Percentiles rank a stretch among this genome's conserved stretches.
Evolutionary conservation across 30 jellyfish, hydroid and myxozoan species (phyloP).

Genomic region (Aurelia aurita): DNA sequence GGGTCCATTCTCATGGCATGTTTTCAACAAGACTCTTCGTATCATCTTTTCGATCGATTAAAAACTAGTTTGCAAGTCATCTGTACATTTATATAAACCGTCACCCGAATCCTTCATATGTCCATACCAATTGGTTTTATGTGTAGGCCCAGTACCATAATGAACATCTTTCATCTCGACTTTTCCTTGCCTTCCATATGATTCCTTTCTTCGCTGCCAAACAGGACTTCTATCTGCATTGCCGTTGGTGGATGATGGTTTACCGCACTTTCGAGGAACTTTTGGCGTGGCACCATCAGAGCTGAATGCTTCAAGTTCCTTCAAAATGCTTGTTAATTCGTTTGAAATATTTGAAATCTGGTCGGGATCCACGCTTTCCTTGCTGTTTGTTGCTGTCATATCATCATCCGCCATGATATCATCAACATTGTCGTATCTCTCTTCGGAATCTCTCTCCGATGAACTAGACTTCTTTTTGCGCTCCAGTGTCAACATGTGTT

Average conservation of each 20-base stretch:
- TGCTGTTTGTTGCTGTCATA: constrained; percentile 58
- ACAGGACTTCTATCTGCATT: constrained; percentile 47
- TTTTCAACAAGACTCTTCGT: too few species aligned
- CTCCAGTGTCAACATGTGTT: constrained; percentile 87
- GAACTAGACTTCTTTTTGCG: constrained; percentile 48
- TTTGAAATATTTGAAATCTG: constrained; percentile 87
- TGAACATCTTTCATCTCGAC: constrained; percentile 64
- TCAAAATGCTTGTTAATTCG: constrained; percentile 83
- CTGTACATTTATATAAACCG: constrained; percentile 52
- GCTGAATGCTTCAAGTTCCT: constrained; percentile 90
- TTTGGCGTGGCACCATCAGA: constrained; percentile 60
- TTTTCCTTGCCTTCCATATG: constrained; percentile 53
- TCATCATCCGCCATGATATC: constrained; percentile 20
- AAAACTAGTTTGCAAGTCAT: constrained; percentile 57
- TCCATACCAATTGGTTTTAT: constrained; percentile 66
- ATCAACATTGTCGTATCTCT: constrained; percentile 52
- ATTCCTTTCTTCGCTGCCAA: constrained; percentile 67
- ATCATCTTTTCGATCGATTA: not conserved
- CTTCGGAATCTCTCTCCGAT: constrained; percentile 30
- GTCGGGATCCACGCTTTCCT: constrained; percentile 81
- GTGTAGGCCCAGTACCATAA: constrained; percentile 47
- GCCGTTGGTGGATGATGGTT: constrained; percentile 19
- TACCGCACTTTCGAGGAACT: constrained; percentile 48
- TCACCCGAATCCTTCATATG: constrained; percentile 65
- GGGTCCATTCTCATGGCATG: too few species aligned